Base-by-base conservation (phyloP, 2,113 vertebrate genomes). In the Aldabrachelys gigantea region DNA sequence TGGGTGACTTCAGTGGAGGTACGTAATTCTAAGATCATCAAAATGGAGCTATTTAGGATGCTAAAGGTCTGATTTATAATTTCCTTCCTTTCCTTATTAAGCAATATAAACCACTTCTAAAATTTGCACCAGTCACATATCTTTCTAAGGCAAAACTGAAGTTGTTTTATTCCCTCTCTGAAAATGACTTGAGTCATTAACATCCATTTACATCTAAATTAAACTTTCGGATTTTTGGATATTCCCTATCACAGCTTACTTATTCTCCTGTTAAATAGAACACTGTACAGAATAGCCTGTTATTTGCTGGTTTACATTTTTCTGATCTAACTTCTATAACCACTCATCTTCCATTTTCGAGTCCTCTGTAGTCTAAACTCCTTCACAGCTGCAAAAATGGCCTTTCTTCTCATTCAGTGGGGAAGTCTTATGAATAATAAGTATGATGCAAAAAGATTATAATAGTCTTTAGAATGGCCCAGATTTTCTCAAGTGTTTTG, bases 321-420 rank as follows among this genome's bases (percentile, higher is more conserved):
- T 56, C 92, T 94, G 78, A 89, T 92, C 79, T 82, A 88, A 89
- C 94, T 95, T 95, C 88, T 91, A 82, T 88, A 44, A 82, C 89
- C 59, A 22, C 25, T 56, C 19, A 79, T 76, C 44, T 82, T 80
- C 90, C 24, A 31, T 54, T 16, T n/a, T 80, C 92, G 35, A 56
- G 86, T 82, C 41, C 47, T 35, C 47, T 81, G 16, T 52, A 75
- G 72, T 41, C 38, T 41, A 91, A 86, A 96, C 85, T 80, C 82
- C 41, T 52, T 35, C 89, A 78, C 21, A 80, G 14, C 27, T 79
- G 53, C n/a, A 80, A 50, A 78, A 12, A 22, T 87, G 69, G 88
- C 54, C 57, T 94, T 89, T 82, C 72, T 7, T 35, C 16, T 19
- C 41, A 84, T 35, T 80, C 54, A 83, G 80, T 25, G 52, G 82